Evolutionary conservation across 2,113 vertebrate species (phyloP).

Genomic region (Phyllopteryx taeniolatus): DNA sequence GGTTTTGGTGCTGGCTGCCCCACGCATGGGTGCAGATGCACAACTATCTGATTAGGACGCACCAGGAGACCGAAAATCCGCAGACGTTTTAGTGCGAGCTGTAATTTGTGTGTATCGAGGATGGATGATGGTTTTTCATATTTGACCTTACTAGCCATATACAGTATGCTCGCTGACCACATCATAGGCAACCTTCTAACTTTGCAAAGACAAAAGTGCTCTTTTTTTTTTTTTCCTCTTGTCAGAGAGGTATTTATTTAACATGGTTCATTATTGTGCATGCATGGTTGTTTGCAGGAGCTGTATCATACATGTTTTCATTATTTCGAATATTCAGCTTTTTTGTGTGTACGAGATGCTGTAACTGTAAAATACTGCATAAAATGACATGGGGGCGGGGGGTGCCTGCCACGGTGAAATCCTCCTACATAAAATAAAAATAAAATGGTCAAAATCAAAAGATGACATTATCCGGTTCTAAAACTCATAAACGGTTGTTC

Average conservation of each 20-base stretch:
- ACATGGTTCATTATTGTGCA: too few relatives aligned
- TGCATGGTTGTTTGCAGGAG: neutral
- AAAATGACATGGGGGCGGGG: too few relatives aligned
- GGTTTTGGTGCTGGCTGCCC: neutral
- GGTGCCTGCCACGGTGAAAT: too few relatives aligned
- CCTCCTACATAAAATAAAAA: too few relatives aligned
- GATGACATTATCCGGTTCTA: too few relatives aligned
- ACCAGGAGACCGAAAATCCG: neutral
- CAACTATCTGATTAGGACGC: conserved; percentile 37
- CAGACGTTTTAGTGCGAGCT: neutral
- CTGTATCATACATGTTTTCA: neutral
- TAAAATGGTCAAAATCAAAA: too few relatives aligned
- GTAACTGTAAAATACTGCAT: neutral
- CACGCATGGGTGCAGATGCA: conserved; percentile 15
- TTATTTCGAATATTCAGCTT: too few relatives aligned
- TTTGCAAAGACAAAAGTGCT: neutral
- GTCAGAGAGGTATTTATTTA: too few relatives aligned
- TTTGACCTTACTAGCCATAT: neutral
- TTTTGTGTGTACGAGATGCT: neutral
- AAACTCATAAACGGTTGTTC: neutral
- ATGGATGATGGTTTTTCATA: neutral
- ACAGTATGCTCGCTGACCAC: neutral
- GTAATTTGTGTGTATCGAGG: neutral
- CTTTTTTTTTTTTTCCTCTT: too few relatives aligned
- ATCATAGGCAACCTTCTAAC: neutral